Evolutionary conservation across 2,797 vertebrate species (phyloP).

Genomic region (Zenarchopterus dispar): DNA sequence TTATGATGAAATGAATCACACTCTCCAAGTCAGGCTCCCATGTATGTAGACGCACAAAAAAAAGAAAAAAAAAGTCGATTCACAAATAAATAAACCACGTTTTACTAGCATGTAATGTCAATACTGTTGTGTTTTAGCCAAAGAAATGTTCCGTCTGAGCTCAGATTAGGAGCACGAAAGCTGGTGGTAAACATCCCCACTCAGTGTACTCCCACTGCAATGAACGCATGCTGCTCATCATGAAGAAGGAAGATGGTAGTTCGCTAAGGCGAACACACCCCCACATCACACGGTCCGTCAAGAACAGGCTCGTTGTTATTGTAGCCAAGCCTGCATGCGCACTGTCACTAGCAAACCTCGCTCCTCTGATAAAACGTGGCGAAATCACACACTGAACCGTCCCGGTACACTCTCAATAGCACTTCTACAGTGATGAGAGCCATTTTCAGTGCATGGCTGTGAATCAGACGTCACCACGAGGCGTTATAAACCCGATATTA

Average conservation of each 20-base stretch:
- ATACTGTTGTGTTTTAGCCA: conserved; percentile 19
- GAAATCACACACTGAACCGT: conserved; percentile 17
- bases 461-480: conserved; percentile 13
- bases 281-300: conserved; percentile 82
- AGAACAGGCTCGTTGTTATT: conserved; percentile 81
- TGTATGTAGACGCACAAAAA: neutral
- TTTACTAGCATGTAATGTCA: neutral
- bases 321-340: conserved; percentile 78
- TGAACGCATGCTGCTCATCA: conserved; percentile 80
- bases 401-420: neutral
- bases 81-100: too few relatives aligned
- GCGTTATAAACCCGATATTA: conserved; percentile 48
- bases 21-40: neutral
- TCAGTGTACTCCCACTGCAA: conserved; percentile 77
- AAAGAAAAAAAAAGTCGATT: neutral
- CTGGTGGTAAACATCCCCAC: conserved; percentile 70
- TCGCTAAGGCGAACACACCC: conserved; percentile 86
- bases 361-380: conserved; percentile 34
- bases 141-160: conserved; percentile 6
- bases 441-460: neutral
- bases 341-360: conserved; percentile 59
- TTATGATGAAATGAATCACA: neutral
- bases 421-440: neutral
- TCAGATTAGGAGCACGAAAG: conserved; percentile 25
- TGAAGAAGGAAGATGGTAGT: conserved; percentile 85